Conservation (phyloP, 2,797 vertebrate species). For the Pseudopleuronectes americanus region DNA sequence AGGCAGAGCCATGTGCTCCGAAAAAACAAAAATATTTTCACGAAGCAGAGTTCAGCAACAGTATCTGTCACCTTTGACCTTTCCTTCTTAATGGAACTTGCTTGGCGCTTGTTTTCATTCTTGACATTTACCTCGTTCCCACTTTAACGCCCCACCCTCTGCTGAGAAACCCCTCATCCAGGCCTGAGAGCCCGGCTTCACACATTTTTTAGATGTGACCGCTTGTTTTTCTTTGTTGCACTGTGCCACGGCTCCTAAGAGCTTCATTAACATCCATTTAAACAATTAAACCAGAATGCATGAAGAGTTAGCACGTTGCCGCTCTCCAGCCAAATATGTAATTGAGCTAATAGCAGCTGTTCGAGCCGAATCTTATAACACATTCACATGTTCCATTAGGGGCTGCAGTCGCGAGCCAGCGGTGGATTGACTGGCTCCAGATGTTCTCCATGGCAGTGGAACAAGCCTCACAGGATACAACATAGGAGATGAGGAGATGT, state of each 20-base stretch:
- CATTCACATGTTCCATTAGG: constrained; percentile 78
- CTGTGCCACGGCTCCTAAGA: constrained; percentile 35
- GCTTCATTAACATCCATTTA: constrained; percentile 61
- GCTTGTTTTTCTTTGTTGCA: constrained; percentile 52
- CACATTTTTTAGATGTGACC: constrained; percentile 16
- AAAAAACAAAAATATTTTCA: constrained; percentile 31
- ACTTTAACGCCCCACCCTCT: neutral
- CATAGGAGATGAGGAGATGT: constrained; percentile 58
- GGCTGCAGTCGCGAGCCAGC: constrained; percentile 54
- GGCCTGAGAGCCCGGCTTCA: neutral
- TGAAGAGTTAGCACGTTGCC: constrained; percentile 70
- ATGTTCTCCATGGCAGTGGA: constrained; percentile 63
- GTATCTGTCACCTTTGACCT: constrained; percentile 53
- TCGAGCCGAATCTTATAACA: constrained; percentile 66
- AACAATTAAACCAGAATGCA: constrained; percentile 68
- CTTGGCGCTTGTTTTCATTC: constrained; percentile 64
- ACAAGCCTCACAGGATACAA: constrained; percentile 57
- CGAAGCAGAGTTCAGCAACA: constrained; percentile 42
- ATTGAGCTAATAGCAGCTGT: constrained; percentile 78
- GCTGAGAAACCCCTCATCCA: constrained; percentile 4
- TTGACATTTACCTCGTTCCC: constrained; percentile 48
- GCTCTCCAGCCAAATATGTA: constrained; percentile 65
- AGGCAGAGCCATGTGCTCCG: constrained; percentile 31
- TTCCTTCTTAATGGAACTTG: constrained; percentile 40
- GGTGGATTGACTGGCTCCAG: constrained; percentile 76